Evolutionary conservation across 2,888 invertebrate species (phyloP), one percentile per base, ranked within the genome.

Genomic region (Trachelus stipa): DNA sequence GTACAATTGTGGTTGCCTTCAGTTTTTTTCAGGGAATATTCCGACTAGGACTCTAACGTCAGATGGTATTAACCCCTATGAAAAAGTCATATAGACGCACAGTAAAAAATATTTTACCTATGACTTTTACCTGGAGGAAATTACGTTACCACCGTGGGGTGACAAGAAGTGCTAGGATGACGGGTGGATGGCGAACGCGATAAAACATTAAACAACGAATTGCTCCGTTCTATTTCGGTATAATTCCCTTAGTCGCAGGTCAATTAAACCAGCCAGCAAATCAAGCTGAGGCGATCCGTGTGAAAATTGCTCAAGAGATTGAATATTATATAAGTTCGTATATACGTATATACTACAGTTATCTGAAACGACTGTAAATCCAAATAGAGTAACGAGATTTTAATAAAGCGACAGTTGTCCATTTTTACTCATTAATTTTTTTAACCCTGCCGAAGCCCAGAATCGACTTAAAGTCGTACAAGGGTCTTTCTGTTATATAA

Each of bases 211-310:
- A 56, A 56, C 0, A 23, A 56, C 23, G 56, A 56, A 56, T 23
- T 56, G 56, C 23, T 9, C 2, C 2, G 9, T 56, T 56, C 23
- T 56, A 23, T 23, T 56, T 56, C 56, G 56, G 0, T 23, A 23
- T 23, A 56, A 56, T 56, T 56, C 9, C 23, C 56, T 56, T 56
- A 23, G 6, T 56, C 56, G 76, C 68, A 76, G 73, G 78, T 79
- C 77, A 81, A 81, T 81, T 79, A 81, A 83, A 77, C 74, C 69
- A 74, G 74, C 69, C 33, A 75, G 76, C 1, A 35, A 40, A 73
- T 77, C 15, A 9, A 9, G 56, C 56, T 9, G 56, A 40, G 15
- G 15, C 15, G 15, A 23, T 15, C 56, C 2, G 23, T 56, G 9
- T 56, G 56, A 56, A 56, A 23, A 23, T 56, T 56, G 9, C 23